A percentile compares a stretch with the other conserved stretches of the same genome.
These are phyloP conservation scores for Danio aesculapii DNA, from an alignment of 2,797 vertebrate genomes.

Conservation along the genomic window DNA sequence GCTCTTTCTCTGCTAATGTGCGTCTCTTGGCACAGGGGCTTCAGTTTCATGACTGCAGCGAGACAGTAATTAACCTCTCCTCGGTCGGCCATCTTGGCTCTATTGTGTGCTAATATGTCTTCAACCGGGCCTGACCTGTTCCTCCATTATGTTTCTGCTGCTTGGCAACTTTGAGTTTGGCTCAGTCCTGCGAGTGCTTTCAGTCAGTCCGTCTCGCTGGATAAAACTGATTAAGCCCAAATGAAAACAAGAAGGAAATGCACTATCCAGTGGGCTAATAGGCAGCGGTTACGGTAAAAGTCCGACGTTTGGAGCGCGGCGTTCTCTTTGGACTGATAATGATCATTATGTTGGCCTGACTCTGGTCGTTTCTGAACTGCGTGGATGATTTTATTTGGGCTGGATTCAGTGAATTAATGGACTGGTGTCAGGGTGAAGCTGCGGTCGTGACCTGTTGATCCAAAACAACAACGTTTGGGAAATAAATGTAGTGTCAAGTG, in stretches of 20 bases:
- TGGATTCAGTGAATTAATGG: too few relatives aligned
- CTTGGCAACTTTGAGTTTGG: constrained; percentile 33
- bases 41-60: constrained; percentile 15
- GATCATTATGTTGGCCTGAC: constrained; percentile 72
- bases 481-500: too few relatives aligned
- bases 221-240: background rate
- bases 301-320: background rate
- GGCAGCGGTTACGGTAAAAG: background rate
- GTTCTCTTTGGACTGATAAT: constrained; percentile 12
- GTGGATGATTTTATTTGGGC: constrained; percentile 15
- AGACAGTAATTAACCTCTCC: constrained; percentile 42
- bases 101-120: background rate
- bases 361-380: constrained; percentile 67
- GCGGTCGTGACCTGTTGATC: too few relatives aligned
- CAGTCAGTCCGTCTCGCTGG: constrained; percentile 7
- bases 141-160: background rate
- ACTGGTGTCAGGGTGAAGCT: too few relatives aligned
- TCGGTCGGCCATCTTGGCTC: constrained; percentile 26
- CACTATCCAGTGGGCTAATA: background rate
- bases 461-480: too few relatives aligned
- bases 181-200: constrained; percentile 12
- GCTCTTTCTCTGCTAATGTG: constrained; percentile 52
- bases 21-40: constrained; percentile 19
- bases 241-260: constrained; percentile 7
- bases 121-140: constrained; percentile 7